Conservation (phyloP, 2,888 invertebrate genomes). For the Frankliniella intonsa region DNA sequence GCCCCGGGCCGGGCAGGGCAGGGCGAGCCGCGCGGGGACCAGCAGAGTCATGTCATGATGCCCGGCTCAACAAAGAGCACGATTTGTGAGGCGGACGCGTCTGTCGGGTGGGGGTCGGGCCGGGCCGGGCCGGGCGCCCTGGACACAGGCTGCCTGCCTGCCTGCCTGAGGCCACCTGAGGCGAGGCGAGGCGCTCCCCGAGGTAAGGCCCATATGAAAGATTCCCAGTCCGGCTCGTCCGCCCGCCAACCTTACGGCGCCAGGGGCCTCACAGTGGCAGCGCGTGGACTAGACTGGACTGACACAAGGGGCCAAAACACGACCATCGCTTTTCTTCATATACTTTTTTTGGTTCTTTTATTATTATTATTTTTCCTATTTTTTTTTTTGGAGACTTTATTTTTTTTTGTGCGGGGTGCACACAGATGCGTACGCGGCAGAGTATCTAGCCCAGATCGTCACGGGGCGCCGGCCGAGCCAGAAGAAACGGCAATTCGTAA, state of each 20-base stretch:
- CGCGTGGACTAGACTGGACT: no score
- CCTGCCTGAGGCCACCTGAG: not conserved
- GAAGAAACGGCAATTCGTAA: not conserved
- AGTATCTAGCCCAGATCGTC: not conserved
- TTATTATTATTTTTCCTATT: not conserved
- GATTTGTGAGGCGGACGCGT: not conserved
- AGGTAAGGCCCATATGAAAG: not conserved
- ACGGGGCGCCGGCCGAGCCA: not conserved
- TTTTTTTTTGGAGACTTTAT: no score
- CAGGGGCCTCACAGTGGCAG: not conserved
- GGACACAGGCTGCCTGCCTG: not conserved
- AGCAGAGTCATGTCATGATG: no score
- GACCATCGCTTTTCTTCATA: not conserved
- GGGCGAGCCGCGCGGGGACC: not conserved
- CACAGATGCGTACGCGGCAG: no score
- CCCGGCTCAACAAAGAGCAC: not conserved
- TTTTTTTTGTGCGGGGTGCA: not conserved
- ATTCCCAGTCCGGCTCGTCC: not conserved
- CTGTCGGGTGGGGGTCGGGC: not conserved
- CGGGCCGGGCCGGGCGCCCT: not conserved
- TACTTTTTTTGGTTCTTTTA: not conserved
- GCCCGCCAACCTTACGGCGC: not conserved
- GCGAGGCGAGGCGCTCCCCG: not conserved
- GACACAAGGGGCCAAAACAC: not conserved
- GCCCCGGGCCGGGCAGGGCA: not conserved